These are phyloP conservation scores for Psammodynastes pulverulentus DNA, from an alignment of 2,113 vertebrate genomes.

Conservation along the genomic window DNA sequence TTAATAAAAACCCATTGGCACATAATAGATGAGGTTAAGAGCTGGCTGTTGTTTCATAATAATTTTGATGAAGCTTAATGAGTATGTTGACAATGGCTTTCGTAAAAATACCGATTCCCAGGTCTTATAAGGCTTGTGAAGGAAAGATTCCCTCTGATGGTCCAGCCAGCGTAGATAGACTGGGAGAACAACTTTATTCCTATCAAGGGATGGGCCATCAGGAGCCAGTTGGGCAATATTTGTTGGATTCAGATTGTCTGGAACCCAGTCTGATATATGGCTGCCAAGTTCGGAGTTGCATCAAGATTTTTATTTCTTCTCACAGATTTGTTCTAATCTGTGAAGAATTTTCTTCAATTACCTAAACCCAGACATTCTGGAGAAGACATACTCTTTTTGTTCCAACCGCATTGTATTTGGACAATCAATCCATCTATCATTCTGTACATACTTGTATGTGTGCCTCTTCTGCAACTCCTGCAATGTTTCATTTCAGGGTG, in stretches of 20 bases:
- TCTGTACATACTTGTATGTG: not conserved
- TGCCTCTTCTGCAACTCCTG: not conserved
- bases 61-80: not conserved
- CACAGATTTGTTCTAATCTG: not conserved
- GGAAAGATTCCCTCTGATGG: not conserved
- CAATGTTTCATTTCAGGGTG: not conserved
- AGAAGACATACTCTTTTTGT: not conserved
- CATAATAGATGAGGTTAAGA: not conserved
- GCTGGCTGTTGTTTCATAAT: not conserved
- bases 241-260: not conserved
- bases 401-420: not conserved
- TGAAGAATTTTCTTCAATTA: not conserved
- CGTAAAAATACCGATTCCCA: not conserved
- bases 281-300: not conserved
- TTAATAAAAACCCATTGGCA: not conserved
- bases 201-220: not conserved
- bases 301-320: not conserved
- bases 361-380: not conserved
- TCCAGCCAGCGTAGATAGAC: not conserved
- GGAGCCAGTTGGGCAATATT: not conserved
- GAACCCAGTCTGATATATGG: not conserved
- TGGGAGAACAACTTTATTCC: not conserved
- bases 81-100: not conserved
- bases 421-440: not conserved
- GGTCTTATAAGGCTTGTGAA: not conserved